phyloP scores from a whole-genome alignment of 2,888 invertebrate genomes.

The Troilus luridus region DNA sequence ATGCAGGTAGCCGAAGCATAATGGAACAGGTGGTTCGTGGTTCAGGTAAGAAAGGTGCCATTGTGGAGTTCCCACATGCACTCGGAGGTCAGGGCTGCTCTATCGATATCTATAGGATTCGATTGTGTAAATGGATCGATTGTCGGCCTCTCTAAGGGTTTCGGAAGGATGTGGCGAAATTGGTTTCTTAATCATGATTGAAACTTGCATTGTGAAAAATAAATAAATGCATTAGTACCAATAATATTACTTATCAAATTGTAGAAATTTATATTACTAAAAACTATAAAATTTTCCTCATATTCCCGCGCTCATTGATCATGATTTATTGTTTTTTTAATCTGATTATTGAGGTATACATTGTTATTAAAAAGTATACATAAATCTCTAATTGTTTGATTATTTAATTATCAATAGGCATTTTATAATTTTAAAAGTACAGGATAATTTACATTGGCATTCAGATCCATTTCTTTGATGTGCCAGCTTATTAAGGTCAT shows the following conservation, averaged over 20 bases:
- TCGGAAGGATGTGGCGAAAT: not conserved
- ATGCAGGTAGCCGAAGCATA: conserved; percentile 32
- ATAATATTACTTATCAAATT: not conserved
- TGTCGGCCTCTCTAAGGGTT: not conserved
- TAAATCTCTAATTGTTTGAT: no score
- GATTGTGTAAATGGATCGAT: conserved; percentile 11
- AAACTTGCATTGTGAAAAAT: not conserved
- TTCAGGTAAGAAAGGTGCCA: conserved; percentile 41
- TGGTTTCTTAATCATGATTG: not conserved
- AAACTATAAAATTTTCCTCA: no score
- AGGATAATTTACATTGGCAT: no score
- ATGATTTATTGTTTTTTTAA: no score
- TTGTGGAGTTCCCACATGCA: conserved; percentile 19
- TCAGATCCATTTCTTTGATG: no score
- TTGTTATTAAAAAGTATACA: no score
- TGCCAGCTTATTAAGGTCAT: no score
- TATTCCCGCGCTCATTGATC: no score
- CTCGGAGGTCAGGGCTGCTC: conserved; percentile 6
- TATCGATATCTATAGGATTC: not conserved
- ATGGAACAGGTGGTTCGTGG: conserved; percentile 37
- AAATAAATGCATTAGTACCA: not conserved
- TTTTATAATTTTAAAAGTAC: no score
- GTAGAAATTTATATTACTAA: no score
- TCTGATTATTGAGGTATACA: no score
- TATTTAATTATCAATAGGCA: no score